Base-by-base conservation (phyloP, 2,797 vertebrate species). In the Melanogrammus aeglefinus region DNA sequence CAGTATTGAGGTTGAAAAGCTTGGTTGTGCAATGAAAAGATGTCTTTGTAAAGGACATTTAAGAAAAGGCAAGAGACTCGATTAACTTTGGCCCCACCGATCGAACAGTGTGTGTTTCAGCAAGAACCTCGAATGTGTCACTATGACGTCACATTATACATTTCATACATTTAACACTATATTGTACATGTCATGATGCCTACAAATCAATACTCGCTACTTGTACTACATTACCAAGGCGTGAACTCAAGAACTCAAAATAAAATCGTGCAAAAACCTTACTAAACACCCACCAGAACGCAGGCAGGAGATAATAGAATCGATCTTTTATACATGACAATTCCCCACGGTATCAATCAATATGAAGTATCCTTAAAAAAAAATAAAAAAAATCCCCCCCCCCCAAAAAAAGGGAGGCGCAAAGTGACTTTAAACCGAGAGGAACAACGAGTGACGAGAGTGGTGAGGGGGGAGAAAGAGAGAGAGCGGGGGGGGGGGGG, bases 381-480 rank as follows among this genome's bases (percentile, higher is more conserved):
- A 14, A 72, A 13, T 2, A 18, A 72, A 72, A 72, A 72, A 72
- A 33, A 63, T 5, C 4, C 2, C 31, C 29, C 29, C 29, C 29
- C 2, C 31, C 13, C 13, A 57, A 66, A 66, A 66, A 66, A 69
- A 8, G 27, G 12, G n/a, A 3, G 21, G 63, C 8, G n/a, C 63
- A 9, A 12, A 24, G n/a, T 69, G 24, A 69, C 63, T 69, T 51
- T 51, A 51, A 51, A 51, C 47, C 4, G n/a, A 57, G 51, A 57
- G 51, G 44, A 51, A 21, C n/a, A 14, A 18, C 33, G 69, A 35
- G 8, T 76, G 29, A 75, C 24, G 70, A 41, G 4, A 75, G 3
- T 33, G 31, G 31, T 3, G 6, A 41, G 18, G 78, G 33, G 73
- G 36, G 75, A 33, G 70, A 73, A 33, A 81, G 83, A 69, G 66